phyloP scores from a whole-genome alignment of 2,797 vertebrate genomes.

The Hafferia zeledoni region DNA sequence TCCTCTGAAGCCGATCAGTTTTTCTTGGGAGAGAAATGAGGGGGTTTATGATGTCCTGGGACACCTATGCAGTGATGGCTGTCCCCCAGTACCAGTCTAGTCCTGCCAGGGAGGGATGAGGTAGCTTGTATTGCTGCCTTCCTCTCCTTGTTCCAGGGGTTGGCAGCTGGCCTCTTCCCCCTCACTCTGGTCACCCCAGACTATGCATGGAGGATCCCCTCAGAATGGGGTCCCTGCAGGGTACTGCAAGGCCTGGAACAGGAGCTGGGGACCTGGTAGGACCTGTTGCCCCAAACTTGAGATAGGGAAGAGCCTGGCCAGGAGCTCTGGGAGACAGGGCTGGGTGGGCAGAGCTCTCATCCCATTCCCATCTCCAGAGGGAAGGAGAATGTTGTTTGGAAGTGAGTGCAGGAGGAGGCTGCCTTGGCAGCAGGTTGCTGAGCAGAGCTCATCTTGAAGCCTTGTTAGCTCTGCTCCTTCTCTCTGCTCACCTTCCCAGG shows the following conservation, averaged over 20 bases:
- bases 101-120: background rate
- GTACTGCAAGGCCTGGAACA: background rate
- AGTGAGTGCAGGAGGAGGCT: background rate
- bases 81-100: background rate
- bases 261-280: background rate
- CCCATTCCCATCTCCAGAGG: background rate
- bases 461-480: background rate
- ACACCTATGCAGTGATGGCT: background rate
- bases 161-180: background rate
- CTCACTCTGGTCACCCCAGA: background rate
- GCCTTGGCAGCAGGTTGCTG: background rate
- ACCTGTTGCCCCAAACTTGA: background rate
- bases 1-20: background rate
- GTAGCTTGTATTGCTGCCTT: background rate
- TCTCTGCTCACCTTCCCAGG: background rate
- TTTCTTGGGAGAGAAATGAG: background rate
- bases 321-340: background rate
- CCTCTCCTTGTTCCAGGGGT: background rate
- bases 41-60: background rate
- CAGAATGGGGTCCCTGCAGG: background rate
- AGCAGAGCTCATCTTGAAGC: background rate
- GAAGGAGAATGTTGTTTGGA: background rate
- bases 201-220: background rate
- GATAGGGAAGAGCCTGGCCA: background rate
- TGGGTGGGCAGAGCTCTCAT: background rate